A percentile compares a stretch with the other conserved stretches of the same genome.
phyloP scores from a whole-genome alignment of 2,888 invertebrate genomes.

The Trichogramma dendrolimi region DNA sequence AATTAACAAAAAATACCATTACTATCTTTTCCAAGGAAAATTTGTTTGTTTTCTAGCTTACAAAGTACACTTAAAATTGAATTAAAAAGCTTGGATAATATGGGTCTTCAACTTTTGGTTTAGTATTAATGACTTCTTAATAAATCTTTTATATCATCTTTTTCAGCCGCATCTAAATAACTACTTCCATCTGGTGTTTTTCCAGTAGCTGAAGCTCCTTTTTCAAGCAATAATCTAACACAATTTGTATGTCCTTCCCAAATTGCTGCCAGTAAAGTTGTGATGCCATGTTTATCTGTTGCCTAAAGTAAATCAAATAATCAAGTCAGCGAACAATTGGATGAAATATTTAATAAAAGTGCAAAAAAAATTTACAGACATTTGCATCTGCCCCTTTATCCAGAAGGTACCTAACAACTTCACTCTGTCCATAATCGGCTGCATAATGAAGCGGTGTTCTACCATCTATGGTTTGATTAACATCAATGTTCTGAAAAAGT shows the following conservation, averaged over 20 bases:
- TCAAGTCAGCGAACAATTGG: neutral
- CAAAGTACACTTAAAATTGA: slow-evolving; percentile 50
- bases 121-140: slow-evolving; percentile 45
- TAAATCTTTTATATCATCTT: slow-evolving; percentile 82
- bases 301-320: slow-evolving; percentile 58
- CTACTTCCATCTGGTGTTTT: slow-evolving; percentile 82
- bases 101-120: slow-evolving; percentile 34
- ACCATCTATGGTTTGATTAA: slow-evolving; percentile 84
- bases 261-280: slow-evolving; percentile 88
- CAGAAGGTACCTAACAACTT: slow-evolving; percentile 82
- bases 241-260: slow-evolving; percentile 95
- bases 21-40: too few species aligned
- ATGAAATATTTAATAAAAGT: neutral
- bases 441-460: slow-evolving; percentile 88
- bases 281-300: slow-evolving; percentile 91
- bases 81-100: neutral
- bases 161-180: slow-evolving; percentile 86
- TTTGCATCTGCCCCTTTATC: slow-evolving; percentile 89
- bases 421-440: slow-evolving; percentile 92
- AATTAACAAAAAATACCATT: too few species aligned
- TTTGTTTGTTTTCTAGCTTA: slow-evolving; percentile 42
- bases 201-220: slow-evolving; percentile 66
- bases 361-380: slow-evolving; percentile 59
- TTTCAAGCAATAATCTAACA: slow-evolving; percentile 80
- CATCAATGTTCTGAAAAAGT: slow-evolving; percentile 67